Base-by-base conservation (phyloP, 2,888 invertebrate species). In the Drosophila cognata region DNA sequence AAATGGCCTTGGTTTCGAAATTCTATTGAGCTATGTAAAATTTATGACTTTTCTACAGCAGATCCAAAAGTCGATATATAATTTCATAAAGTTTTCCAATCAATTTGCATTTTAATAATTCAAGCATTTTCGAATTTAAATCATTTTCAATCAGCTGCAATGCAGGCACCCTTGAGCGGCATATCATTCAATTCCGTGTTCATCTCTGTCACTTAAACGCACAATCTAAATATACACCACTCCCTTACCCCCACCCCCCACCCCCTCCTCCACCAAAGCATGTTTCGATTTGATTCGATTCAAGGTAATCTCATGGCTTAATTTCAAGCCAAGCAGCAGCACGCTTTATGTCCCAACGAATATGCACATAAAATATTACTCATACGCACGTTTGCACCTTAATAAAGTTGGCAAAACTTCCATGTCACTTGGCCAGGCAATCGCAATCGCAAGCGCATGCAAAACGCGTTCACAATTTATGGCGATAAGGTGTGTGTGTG, bases 321-420 rank as follows among this genome's bases (percentile, higher is more conserved):
- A 79, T 79, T 70, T 73, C 52, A 67, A 62, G 48, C 67, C 61
- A 72, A 38, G 7, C 57, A 35, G 16, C 25, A 55, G 50, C 6
- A 38, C 41, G 53, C 35, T 53, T 43, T 50, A 52, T 46, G 56
- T 33, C 35, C 62, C n/a, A 36, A 50, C 29, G 55, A 46, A 51
- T 56, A 46, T 61, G 66, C 62, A 53, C 57, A 77, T 77, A 38
- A 71, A 68, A 80, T 77, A 74, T 74, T 64, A 74, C 74, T 66
- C 71, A 81, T 69, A 81, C 78, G 79, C 81, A 81, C 81, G 81
- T 66, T 74, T 77, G 78, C 78, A 80, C 71, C 77, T 77, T 77
- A 74, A 81, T 67, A 81, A 66, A 63, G 41, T 69, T 46, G 56
- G 48, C 38, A 63, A 63, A 51, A 62, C 56, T 77, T 72, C 41